phyloP scores from a whole-genome alignment of 2,888 invertebrate species.

The Tanytarsus gracilentus region DNA sequence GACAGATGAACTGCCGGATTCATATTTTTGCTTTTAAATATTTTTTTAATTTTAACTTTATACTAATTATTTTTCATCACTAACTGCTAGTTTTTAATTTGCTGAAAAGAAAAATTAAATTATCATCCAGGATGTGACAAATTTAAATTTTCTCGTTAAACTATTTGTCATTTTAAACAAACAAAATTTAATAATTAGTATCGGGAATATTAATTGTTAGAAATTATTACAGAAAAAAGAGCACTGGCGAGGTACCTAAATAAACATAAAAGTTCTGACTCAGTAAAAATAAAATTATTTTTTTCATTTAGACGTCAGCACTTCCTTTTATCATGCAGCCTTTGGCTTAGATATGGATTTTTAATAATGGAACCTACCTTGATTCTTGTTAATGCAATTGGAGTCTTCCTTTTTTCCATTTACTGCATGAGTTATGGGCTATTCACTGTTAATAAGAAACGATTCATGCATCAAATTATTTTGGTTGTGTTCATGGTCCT shows the following conservation, averaged over 20 bases:
- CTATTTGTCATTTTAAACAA: too few species aligned
- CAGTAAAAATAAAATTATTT: not conserved
- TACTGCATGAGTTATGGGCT: constrained; percentile 64
- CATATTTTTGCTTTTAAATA: too few species aligned
- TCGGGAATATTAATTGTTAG: constrained; percentile 75
- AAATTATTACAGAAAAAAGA: constrained; percentile 62
- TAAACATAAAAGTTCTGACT: not conserved
- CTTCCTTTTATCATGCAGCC: constrained; percentile 49
- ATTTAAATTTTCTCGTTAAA: too few species aligned
- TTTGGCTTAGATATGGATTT: constrained; percentile 75
- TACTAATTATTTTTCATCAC: too few species aligned
- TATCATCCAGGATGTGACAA: too few species aligned
- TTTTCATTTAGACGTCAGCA: constrained; percentile 1
- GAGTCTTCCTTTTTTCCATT: constrained; percentile 57
- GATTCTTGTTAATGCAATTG: constrained; percentile 66
- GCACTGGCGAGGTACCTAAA: constrained; percentile 53
- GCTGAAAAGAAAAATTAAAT: too few species aligned
- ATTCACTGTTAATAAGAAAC: constrained; percentile 61
- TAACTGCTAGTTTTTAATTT: too few species aligned
- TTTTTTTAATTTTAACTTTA: too few species aligned
- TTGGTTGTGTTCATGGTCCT: constrained; percentile 47
- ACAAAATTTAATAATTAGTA: too few species aligned
- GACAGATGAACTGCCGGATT: too few species aligned
- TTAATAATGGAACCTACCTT: constrained; percentile 62
- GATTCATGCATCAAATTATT: constrained; percentile 54